A percentile compares a stretch with the other conserved stretches of the same genome.
phyloP scores from a whole-genome alignment of 64 coral and sea anemone species.

The Actinia equina region DNA sequence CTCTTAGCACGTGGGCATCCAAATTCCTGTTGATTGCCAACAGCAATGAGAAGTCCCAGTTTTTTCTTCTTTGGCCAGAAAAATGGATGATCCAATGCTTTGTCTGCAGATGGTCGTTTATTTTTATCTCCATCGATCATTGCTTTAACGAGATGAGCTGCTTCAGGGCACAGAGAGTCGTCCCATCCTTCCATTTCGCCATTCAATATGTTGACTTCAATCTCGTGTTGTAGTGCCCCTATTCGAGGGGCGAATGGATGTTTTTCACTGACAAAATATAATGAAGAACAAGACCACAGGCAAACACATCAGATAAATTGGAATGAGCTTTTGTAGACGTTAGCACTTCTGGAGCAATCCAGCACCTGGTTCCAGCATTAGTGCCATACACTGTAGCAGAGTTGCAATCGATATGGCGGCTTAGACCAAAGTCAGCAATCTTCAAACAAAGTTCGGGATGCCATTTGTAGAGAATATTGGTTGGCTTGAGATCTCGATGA shows the following conservation, averaged over 20 bases:
- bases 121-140: not conserved
- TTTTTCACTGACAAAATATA: not conserved
- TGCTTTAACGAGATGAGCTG: not conserved
- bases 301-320: not conserved
- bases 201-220: not conserved
- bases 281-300: slow-evolving; percentile 17
- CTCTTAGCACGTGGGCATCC: not conserved
- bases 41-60: not conserved
- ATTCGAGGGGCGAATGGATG: not conserved
- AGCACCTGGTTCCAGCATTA: slow-evolving; percentile 18
- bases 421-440: slow-evolving; percentile 60
- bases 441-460: slow-evolving; percentile 36
- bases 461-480: slow-evolving; percentile 56
- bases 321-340: not conserved
- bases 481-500: slow-evolving; percentile 64
- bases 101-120: not conserved
- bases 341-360: not conserved
- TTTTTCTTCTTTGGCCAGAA: slow-evolving; percentile 25
- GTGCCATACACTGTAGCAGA: not conserved
- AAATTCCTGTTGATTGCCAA: slow-evolving; percentile 31
- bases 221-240: not conserved
- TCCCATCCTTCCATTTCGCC: not conserved
- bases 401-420: too few species aligned
- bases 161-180: slow-evolving; percentile 4
- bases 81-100: not conserved